Evolutionary conservation across 1,140 invertebrate genomes (phyloP).

Genomic region (Pinna nobilis): DNA sequence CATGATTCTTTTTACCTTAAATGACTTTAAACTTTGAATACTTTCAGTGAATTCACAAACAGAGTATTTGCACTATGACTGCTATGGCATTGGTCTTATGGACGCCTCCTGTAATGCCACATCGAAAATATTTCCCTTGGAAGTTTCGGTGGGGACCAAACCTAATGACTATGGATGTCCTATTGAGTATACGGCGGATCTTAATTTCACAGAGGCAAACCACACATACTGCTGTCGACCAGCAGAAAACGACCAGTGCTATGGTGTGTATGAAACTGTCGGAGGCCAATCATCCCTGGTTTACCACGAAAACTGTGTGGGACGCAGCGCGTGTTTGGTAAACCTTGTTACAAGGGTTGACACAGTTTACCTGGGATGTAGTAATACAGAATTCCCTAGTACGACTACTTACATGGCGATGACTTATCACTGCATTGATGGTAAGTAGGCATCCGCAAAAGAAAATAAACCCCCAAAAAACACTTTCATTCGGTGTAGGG

Average conservation of each 20-base stretch:
- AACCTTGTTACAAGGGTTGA: neutral
- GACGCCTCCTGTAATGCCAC: neutral
- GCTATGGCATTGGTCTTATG: slow-evolving; percentile 9
- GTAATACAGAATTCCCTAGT: neutral
- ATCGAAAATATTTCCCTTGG: neutral
- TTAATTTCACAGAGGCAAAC: neutral
- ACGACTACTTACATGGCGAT: slow-evolving; percentile 1
- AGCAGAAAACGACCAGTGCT: neutral
- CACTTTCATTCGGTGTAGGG: too few relatives aligned
- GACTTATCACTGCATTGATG: slow-evolving; percentile 3
- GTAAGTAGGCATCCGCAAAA: too few relatives aligned
- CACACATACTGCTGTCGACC: neutral
- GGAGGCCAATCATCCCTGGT: neutral
- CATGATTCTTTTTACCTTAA: too few relatives aligned
- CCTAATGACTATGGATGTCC: neutral
- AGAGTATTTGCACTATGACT: slow-evolving; percentile 1
- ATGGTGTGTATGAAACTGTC: neutral
- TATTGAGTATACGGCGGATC: neutral
- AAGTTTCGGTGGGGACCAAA: neutral
- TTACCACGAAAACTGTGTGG: slow-evolving; percentile 3
- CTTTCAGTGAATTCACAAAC: too few relatives aligned
- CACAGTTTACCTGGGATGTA: neutral
- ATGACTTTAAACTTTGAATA: too few relatives aligned
- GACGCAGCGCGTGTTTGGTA: neutral
- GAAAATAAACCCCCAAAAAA: too few relatives aligned